Base-by-base conservation (phyloP, 2,888 invertebrate genomes). In the Linnaemya vulpina region DNA sequence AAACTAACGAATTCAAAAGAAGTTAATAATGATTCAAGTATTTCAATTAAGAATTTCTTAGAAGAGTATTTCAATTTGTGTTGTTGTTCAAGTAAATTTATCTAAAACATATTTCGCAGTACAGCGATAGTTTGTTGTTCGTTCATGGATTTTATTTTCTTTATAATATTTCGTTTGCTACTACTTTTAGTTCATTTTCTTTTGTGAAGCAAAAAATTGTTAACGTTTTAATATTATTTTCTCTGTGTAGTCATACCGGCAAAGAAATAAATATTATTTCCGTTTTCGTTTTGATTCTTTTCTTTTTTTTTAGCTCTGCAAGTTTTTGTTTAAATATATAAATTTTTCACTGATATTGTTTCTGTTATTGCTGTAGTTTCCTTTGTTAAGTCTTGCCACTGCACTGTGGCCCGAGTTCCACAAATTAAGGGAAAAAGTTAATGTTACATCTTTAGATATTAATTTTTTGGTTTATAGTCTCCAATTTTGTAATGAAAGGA, bases 221-320 rank as follows among this genome's bases (percentile, higher is more conserved):
- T 58, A 53, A 53, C 7, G 30, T 30, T 13, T 17, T 53, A 53
- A 53, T 53, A 22, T 53, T 11, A 53, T 53, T 25, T 53, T 53
- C 11, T 11, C 25, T 0, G 3, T 10, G 20, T 22, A 9, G 22
- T 53, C 22, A 22, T 20, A 51, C 1, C 20, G 15, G 17, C 53
- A 55, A 8, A 30, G 7, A 55, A 30, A n/a, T 58, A 1, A 30
- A 58, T 7, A 13, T 55, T 58, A n/a, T 58, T 30, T n/a, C 9
- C 17, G 8, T 30, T 58, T 58, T 9, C 9, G n/a, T n/a, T n/a
- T n/a, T n/a, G n/a, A n/a, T n/a, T n/a, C n/a, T n/a, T n/a, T n/a
- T n/a, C n/a, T n/a, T n/a, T n/a, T n/a, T n/a, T n/a, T n/a, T n/a
- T n/a, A n/a, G n/a, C n/a, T n/a, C n/a, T n/a, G n/a, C n/a, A n/a